Percentiles rank a stretch among this genome's conserved stretches.
Evolutionary conservation across 1,140 invertebrate species (phyloP).

Genomic region (Zaprionus africanus): DNA sequence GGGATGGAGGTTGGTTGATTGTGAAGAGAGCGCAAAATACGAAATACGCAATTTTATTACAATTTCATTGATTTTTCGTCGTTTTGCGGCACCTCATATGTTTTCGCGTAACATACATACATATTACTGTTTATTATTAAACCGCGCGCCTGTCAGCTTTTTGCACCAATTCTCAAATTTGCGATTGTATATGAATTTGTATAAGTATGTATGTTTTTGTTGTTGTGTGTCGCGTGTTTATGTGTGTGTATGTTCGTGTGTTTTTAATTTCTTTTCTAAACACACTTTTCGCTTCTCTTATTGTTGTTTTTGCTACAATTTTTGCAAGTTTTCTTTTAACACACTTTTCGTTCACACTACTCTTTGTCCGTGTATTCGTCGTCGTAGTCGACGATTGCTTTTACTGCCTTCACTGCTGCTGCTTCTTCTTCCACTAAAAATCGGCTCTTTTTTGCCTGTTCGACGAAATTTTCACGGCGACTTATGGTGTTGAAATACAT

Average conservation of each 20-base stretch:
- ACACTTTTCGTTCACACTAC: constrained; percentile 70
- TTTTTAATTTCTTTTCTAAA: constrained; percentile 83
- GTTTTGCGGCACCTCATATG: constrained; percentile 74
- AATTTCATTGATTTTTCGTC: constrained; percentile 82
- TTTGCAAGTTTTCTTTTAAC: constrained; percentile 80
- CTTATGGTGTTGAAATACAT: constrained; percentile 69
- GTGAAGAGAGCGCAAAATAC: constrained; percentile 65
- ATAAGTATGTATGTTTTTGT: constrained; percentile 46
- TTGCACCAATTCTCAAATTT: constrained; percentile 73
- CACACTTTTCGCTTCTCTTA: constrained; percentile 71
- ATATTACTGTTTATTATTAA: constrained; percentile 83
- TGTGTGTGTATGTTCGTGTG: constrained; percentile 67
- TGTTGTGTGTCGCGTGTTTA: constrained; percentile 38
- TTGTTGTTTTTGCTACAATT: constrained; percentile 72
- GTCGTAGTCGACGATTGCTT: constrained; percentile 67
- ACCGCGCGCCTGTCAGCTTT: constrained; percentile 73
- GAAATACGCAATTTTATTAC: constrained; percentile 80
- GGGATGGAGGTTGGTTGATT: constrained; percentile 45
- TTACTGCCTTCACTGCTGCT: constrained; percentile 72
- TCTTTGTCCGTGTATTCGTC: constrained; percentile 72
- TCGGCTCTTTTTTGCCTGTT: constrained; percentile 79
- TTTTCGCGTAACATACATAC: constrained; percentile 69
- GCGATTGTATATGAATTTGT: constrained; percentile 50
- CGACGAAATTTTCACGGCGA: constrained; percentile 73
- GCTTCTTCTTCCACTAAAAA: constrained; percentile 73